These are phyloP conservation scores for Autographa gamma DNA, from an alignment of 2,888 invertebrate species.

Conservation along the genomic window DNA sequence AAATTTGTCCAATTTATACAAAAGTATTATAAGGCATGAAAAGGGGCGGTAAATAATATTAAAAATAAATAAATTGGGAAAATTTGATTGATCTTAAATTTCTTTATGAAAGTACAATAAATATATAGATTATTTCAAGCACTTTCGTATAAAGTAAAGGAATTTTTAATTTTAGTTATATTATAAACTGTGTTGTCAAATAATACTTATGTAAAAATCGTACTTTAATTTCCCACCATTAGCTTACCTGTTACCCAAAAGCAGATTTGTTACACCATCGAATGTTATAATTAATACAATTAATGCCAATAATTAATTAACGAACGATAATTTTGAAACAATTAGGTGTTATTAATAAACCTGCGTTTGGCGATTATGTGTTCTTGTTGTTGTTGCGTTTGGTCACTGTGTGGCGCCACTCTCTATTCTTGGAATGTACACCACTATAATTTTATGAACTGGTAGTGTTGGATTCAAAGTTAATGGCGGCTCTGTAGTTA, in stretches of 20 bases:
- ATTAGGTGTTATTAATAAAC: constrained; percentile 61
- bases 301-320: constrained; percentile 60
- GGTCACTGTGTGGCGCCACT: constrained; percentile 57
- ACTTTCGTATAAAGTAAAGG: too few relatives aligned
- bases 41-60: too few relatives aligned
- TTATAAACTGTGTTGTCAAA: background rate
- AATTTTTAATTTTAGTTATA: background rate
- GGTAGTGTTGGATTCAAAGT: too few relatives aligned
- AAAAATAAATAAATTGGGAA: too few relatives aligned
- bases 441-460: too few relatives aligned
- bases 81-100: too few relatives aligned
- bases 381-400: constrained; percentile 61
- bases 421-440: background rate
- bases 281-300: constrained; percentile 58
- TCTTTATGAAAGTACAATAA: too few relatives aligned
- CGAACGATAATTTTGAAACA: constrained; percentile 51
- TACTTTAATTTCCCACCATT: constrained; percentile 11
- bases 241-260: constrained; percentile 68
- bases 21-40: background rate
- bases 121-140: too few relatives aligned
- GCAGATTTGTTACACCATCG: constrained; percentile 69
- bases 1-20: background rate
- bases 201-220: background rate
- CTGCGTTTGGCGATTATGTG: constrained; percentile 77
- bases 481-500: too few relatives aligned